Evolutionary conservation across 92 coral and sea anemone genomes (phyloP).

Genomic region (Palythoa caribaeorum): DNA sequence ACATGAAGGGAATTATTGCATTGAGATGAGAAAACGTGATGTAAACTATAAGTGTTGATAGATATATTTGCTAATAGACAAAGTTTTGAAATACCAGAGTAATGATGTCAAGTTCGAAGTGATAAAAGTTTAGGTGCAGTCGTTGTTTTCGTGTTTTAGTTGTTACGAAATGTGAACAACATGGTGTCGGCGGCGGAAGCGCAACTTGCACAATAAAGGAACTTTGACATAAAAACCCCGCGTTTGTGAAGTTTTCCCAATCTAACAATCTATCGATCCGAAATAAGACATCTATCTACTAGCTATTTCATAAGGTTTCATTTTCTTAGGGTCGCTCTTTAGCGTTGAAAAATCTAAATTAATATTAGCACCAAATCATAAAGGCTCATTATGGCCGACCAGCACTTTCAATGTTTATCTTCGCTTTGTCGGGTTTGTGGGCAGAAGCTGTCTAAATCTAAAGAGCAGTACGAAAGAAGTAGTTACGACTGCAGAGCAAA

Average conservation of each 20-base stretch:
- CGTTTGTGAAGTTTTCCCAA: constrained; percentile 13
- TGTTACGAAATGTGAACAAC: constrained; percentile 8
- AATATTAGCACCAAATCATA: constrained; percentile 30
- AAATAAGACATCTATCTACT: constrained; percentile 34
- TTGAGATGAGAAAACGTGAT: constrained; percentile 12
- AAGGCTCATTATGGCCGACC: constrained; percentile 6
- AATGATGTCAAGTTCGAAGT: constrained; percentile 15
- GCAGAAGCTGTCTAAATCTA: no score
- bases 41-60: constrained; percentile 32
- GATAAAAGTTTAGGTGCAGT: constrained; percentile 35
- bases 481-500: constrained; percentile 13
- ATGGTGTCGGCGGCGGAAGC: constrained; percentile 18
- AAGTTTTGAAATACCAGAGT: constrained; percentile 30
- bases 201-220: constrained; percentile 30
- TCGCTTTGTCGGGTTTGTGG: constrained; percentile 7
- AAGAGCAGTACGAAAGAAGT: background rate
- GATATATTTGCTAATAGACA: constrained; percentile 22
- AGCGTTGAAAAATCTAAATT: constrained; percentile 5
- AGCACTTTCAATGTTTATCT: constrained; percentile 25
- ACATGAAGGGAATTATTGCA: background rate
- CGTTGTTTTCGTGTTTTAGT: background rate
- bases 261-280: constrained; percentile 26
- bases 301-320: constrained; percentile 17
- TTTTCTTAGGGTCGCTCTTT: constrained; percentile 15
- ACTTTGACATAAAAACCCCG: constrained; percentile 23